These are phyloP conservation scores for Takifugu rubripes DNA, from an alignment of 2,797 vertebrate species.

Conservation along the genomic window DNA sequence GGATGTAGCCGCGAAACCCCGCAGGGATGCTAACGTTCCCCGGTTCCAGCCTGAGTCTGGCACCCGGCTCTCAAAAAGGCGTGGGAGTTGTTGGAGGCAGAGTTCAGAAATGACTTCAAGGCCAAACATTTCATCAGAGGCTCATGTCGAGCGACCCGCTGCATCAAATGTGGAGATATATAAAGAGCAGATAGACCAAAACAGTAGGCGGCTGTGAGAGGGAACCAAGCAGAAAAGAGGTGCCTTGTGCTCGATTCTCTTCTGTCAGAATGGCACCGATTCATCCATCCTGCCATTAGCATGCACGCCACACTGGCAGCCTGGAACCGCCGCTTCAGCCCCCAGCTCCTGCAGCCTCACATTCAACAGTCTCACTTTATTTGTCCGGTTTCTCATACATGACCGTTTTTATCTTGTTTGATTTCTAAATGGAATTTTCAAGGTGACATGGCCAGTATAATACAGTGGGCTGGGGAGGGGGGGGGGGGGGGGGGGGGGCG, in stretches of 20 bases:
- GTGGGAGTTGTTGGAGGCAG: too few species aligned
- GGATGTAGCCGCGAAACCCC: too few species aligned
- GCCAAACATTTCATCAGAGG: neutral
- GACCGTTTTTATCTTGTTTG: slow-evolving; percentile 3
- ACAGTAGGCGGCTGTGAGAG: slow-evolving; percentile 51
- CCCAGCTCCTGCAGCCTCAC: slow-evolving; percentile 48
- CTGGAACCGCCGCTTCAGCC: slow-evolving; percentile 50
- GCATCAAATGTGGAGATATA: slow-evolving; percentile 2
- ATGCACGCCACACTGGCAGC: slow-evolving; percentile 62
- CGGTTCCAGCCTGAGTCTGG: too few species aligned
- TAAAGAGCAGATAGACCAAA: slow-evolving; percentile 12
- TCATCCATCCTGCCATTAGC: slow-evolving; percentile 68
- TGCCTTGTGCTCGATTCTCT: slow-evolving; percentile 63
- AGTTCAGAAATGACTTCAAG: neutral
- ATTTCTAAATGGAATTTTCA: slow-evolving; percentile 58
- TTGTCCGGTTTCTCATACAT: slow-evolving; percentile 17
- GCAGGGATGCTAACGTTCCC: too few species aligned
- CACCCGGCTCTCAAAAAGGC: too few species aligned
- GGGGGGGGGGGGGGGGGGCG: slow-evolving; percentile 38
- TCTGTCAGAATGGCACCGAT: slow-evolving; percentile 64
- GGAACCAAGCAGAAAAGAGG: slow-evolving; percentile 51
- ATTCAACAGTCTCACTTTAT: too few species aligned
- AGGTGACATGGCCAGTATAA: slow-evolving; percentile 67
- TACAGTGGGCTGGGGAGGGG: slow-evolving; percentile 53
- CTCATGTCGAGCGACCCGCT: neutral